Evolutionary conservation across 2,888 invertebrate genomes (phyloP), one percentile per base, ranked within the genome.

Genomic region (Thereva unica): DNA sequence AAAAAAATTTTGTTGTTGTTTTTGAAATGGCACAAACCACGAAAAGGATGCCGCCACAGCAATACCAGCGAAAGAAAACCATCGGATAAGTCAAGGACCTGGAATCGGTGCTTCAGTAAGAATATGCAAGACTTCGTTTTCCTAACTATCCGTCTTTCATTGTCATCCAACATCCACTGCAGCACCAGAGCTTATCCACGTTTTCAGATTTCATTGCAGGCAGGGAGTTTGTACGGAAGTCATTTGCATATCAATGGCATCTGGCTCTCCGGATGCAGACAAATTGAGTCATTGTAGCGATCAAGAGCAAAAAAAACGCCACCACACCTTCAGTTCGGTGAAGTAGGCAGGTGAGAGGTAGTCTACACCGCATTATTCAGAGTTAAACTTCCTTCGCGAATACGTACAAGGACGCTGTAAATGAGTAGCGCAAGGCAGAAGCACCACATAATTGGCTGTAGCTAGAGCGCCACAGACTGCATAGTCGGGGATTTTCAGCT

Each of bases 211-310:
- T 59, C 40, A 23, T 38, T 45, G 34, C 12, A 12, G 9, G 8
- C 35, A 6, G 12, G 12, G 59, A 50, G 50, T 61, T n/a, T 49
- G 50, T 61, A 49, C 40, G 54, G 61, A 59, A 66, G 53, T 61
- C 53, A 66, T 66, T 66, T 66, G 66, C 66, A 66, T 66, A 59
- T 66, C 66, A 66, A 66, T 66, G 40, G 59, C 53, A 53, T 61
- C 56, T 12, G 56, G 38, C 38, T 57, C 44, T 52, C 61, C 59
- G 66, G 59, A 66, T 59, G 66, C 66, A 66, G 66, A 66, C 66
- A 66, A 66, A 66, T 66, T 66, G 59, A 59, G 61, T 66, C 54
- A 54, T 61, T 66, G 59, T 50, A 44, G 44, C 59, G 53, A 42
- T 34, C 35, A 41, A 45, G 52, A 64, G 23, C 2, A 23, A 23